phyloP scores from a whole-genome alignment of 2,113 vertebrate genomes.

The Xiphophorus couchianus region DNA sequence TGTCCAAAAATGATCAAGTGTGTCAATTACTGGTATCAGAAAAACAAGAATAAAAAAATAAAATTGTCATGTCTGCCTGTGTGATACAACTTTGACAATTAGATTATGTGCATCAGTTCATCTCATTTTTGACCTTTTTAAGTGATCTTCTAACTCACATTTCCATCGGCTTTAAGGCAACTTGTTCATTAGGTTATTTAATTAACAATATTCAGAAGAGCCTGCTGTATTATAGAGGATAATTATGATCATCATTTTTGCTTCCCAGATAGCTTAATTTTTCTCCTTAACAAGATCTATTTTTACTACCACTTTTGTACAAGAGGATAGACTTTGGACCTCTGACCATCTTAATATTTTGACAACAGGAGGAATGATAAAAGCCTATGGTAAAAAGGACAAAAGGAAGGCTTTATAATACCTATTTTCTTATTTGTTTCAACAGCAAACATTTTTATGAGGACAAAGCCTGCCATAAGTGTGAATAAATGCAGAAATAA shows the following conservation, averaged over 20 bases:
- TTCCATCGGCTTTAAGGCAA: background rate
- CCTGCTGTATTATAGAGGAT: slow-evolving; percentile 1
- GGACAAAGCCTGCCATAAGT: too few relatives aligned
- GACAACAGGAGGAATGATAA: background rate
- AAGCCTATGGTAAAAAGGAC: background rate
- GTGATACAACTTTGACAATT: slow-evolving; percentile 18
- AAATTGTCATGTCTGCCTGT: slow-evolving; percentile 5
- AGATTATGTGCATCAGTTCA: slow-evolving; percentile 35
- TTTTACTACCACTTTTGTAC: background rate
- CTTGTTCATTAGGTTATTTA: background rate
- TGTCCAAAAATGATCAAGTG: slow-evolving; percentile 7
- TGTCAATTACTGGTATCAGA: background rate
- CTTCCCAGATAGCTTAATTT: background rate
- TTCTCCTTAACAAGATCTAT: background rate
- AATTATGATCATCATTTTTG: background rate
- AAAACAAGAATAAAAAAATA: slow-evolving; percentile 23
- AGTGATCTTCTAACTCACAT: slow-evolving; percentile 19
- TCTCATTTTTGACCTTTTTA: slow-evolving; percentile 34
- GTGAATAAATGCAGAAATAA: too few relatives aligned
- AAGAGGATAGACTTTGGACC: background rate
- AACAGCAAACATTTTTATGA: too few relatives aligned
- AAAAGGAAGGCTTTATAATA: background rate
- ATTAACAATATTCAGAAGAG: background rate
- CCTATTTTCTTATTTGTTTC: background rate
- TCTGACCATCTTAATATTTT: background rate